phyloP scores from a whole-genome alignment of 2,797 vertebrate genomes.

The Acanthurus leucopareius region DNA sequence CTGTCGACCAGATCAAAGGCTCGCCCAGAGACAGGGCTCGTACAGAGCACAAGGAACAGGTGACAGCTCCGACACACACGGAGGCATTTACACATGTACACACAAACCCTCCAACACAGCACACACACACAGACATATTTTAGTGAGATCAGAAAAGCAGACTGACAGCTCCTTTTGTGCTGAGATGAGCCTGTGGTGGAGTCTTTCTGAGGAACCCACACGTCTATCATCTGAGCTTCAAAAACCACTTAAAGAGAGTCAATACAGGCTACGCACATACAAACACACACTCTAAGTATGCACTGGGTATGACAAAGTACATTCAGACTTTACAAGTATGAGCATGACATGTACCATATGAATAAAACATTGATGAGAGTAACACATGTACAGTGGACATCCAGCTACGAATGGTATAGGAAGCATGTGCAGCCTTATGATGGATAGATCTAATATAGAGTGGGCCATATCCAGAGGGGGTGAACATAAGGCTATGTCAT shows the following conservation, averaged over 20 bases:
- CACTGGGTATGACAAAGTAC: conserved; percentile 67
- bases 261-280: conserved; percentile 45
- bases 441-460: conserved; percentile 80
- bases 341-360: conserved; percentile 67
- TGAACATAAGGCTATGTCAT: conserved; percentile 82
- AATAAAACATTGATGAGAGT: conserved; percentile 71
- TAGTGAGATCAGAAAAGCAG: conserved; percentile 70
- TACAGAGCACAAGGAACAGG: conserved; percentile 82
- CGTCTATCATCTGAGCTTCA: conserved; percentile 72
- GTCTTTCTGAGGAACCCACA: conserved; percentile 55
- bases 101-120: conserved; percentile 33
- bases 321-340: conserved; percentile 69
- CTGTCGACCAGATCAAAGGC: conserved; percentile 84
- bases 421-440: conserved; percentile 67
- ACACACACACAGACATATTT: conserved; percentile 31
- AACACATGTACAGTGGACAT: conserved; percentile 73
- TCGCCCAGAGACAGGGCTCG: conserved; percentile 64
- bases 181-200: conserved; percentile 62
- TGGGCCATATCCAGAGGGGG: conserved; percentile 67
- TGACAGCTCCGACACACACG: conserved; percentile 75
- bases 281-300: conserved; percentile 52
- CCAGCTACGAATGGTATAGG: conserved; percentile 54
- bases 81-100: conserved; percentile 51
- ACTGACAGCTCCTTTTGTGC: conserved; percentile 78
- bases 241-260: conserved; percentile 73